Evolutionary conservation across 2,888 invertebrate genomes (phyloP).

Genomic region (Onthophagus sagittarius): DNA sequence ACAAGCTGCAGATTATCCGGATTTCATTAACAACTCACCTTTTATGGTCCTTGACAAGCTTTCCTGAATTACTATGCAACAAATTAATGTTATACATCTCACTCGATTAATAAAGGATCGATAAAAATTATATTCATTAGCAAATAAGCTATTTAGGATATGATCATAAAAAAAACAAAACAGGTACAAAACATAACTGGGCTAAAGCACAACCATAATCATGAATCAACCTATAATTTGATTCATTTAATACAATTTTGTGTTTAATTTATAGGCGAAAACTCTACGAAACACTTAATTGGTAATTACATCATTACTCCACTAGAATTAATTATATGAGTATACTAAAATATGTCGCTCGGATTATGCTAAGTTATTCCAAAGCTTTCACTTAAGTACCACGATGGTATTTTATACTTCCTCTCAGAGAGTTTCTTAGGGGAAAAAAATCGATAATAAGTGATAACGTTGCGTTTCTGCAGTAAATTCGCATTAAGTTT

Average conservation of each 20-base stretch:
- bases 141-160: neutral
- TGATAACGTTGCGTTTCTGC: neutral
- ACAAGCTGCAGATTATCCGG: neutral
- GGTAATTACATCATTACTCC: neutral
- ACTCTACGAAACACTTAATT: neutral
- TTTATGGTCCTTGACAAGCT: conserved; percentile 5
- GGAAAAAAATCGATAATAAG: neutral
- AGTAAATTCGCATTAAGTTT: neutral
- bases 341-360: neutral
- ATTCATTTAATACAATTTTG: neutral
- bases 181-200: neutral
- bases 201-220: neutral
- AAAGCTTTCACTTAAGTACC: neutral
- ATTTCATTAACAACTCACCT: neutral
- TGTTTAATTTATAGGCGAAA: neutral
- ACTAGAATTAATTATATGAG: neutral
- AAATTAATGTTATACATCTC: conserved; percentile 3
- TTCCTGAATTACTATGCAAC: neutral
- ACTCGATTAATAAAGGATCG: neutral
- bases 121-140: neutral
- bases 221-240: neutral
- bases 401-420: neutral
- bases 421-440: neutral
- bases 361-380: neutral
- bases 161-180: no score